A percentile compares a stretch with the other conserved stretches of the same genome.
phyloP scores from a whole-genome alignment of 35 echinoderm and acorn worm species.

The Acanthaster planci region DNA sequence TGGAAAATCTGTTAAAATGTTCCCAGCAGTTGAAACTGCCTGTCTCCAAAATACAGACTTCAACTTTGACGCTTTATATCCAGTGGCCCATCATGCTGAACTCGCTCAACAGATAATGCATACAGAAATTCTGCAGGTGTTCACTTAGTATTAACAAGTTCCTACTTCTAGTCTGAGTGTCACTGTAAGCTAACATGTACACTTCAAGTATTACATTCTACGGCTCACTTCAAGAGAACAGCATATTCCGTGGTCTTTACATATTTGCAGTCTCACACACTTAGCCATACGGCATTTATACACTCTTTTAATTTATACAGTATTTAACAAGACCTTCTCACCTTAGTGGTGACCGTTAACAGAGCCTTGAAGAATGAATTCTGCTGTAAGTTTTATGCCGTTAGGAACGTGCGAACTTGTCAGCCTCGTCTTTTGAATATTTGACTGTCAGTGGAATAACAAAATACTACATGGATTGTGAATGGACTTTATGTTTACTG shows the following conservation, averaged over 20 bases:
- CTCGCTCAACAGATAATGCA: too few species aligned
- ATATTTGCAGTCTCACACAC: conserved; percentile 31
- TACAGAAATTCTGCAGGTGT: background rate
- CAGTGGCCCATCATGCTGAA: too few species aligned
- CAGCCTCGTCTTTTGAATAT: background rate
- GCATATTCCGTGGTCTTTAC: background rate
- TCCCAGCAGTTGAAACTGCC: too few species aligned
- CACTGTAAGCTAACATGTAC: background rate
- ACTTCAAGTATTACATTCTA: background rate
- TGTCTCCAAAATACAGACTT: too few species aligned
- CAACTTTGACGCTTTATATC: too few species aligned
- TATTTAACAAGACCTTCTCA: background rate
- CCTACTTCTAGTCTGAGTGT: background rate
- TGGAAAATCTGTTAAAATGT: too few species aligned
- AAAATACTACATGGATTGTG: background rate
- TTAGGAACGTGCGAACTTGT: background rate
- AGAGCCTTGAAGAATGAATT: background rate
- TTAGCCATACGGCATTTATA: background rate
- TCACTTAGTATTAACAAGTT: background rate
- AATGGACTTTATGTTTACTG: background rate
- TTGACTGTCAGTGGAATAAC: background rate
- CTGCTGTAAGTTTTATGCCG: background rate
- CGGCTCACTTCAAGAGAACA: background rate
- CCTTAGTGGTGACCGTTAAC: background rate
- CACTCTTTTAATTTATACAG: conserved; percentile 9